Base-by-base conservation (phyloP, 2,113 vertebrate genomes). In the Glaucidium brasilianum region DNA sequence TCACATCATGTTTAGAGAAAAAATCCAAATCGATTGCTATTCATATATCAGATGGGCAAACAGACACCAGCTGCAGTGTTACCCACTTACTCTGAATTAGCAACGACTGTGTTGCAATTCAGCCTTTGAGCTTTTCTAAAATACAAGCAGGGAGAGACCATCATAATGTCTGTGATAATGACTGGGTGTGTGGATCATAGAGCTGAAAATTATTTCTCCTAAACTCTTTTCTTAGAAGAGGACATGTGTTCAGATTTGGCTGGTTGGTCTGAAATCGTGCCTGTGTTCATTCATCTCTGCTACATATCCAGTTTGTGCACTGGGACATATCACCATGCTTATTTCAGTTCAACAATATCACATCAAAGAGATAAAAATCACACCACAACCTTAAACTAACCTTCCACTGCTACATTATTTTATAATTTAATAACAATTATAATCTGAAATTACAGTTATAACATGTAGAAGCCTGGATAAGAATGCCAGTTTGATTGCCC, bases 41-140 rank as follows among this genome's bases (percentile, higher is more conserved):
- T 96, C 95, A 88, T 88, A 37, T 76, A 95, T 96, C 75, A 97
- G 89, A 97, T 90, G 81, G 87, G 87, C 93, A 96, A 96, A 96
- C 88, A 97, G 94, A 96, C 64, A 95, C 69, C 96, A 97, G 96
- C 96, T 97, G 96, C 94, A 93, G 67, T 59, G 77, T 95, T 69
- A 47, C 94, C 91, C 92, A 94, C 96, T 92, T 96, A 79, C 43
- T 95, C 75, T 92, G 81, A 96, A 97, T 97, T 94, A 95, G 81
- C 66, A 92, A 94, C 4, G 1, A 92, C 91, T 58, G 55, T 85
- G 53, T 69, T 92, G 92, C 94, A 88, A 85, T 95, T 80, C 89
- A 95, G 89, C 71, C 90, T 91, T 83, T 73, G 41, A 96, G 81
- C 59, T 85, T 89, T 91, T 96, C 85, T 91, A 67, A 94, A 93